Conservation (phyloP, 2,888 invertebrate genomes). For the Melieria crassipennis region DNA sequence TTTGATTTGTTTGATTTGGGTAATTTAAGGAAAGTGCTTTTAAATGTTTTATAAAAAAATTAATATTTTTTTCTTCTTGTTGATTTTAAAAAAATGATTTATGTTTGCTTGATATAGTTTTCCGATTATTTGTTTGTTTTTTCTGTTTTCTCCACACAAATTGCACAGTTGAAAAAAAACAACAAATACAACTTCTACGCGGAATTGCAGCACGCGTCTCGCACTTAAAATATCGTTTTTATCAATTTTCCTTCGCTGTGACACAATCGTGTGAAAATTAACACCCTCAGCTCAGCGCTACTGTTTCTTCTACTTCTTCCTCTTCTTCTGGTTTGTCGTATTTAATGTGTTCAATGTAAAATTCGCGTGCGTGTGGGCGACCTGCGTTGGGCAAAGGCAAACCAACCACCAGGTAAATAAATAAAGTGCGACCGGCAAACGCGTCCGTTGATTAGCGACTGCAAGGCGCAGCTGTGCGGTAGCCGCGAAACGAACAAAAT, state of each 20-base stretch:
- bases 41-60: no score
- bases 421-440: not conserved
- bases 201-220: not conserved
- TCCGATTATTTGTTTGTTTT: not conserved
- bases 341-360: not conserved
- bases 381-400: not conserved
- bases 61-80: not conserved
- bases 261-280: conserved; percentile 4
- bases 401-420: not conserved
- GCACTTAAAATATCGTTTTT: not conserved
- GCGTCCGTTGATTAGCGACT: no score
- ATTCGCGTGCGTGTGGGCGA: not conserved
- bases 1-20: no score
- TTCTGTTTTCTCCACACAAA: not conserved
- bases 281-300: not conserved
- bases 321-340: not conserved
- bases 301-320: not conserved
- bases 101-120: not conserved
- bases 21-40: no score
- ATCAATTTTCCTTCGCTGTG: not conserved
- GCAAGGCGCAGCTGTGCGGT: no score
- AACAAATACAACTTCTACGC: not conserved
- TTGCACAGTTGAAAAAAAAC: not conserved
- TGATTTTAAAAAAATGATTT: not conserved
- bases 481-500: no score